Conservation (phyloP, 2,113 vertebrate genomes). For the Pygathrix nemaeus region DNA sequence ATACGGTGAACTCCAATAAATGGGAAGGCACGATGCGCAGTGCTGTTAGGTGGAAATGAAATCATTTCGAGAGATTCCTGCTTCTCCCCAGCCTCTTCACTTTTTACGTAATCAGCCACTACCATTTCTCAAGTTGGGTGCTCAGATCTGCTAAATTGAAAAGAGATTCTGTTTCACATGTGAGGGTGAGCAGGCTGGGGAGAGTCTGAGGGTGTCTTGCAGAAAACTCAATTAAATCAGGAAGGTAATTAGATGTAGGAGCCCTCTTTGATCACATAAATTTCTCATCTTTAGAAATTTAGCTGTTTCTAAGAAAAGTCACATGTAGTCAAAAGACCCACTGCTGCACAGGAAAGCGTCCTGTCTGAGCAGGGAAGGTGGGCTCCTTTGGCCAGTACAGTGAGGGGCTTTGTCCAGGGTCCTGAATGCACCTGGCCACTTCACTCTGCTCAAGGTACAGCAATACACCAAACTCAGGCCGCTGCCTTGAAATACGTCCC, state of each 20-base stretch:
- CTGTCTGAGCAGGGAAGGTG: rapidly evolving
- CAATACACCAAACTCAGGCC: rapidly evolving
- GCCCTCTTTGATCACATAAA: neutral
- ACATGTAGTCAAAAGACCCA: neutral
- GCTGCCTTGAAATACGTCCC: rapidly evolving
- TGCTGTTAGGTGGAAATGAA: slow-evolving; percentile 57
- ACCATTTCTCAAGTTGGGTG: slow-evolving; percentile 57
- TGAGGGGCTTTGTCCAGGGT: slow-evolving; percentile 18
- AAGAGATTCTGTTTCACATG: neutral
- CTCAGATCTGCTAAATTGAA: slow-evolving; percentile 65
- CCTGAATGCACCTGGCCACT: rapidly evolving
- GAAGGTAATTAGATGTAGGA: slow-evolving; percentile 52
- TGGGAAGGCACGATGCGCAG: slow-evolving; percentile 38
- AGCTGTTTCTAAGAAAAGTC: slow-evolving; percentile 4
- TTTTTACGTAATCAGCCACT: slow-evolving; percentile 58
- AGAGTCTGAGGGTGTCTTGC: neutral
- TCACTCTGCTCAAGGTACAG: rapidly evolving
- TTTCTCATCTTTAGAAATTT: slow-evolving; percentile 49
- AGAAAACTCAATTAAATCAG: slow-evolving; percentile 55
- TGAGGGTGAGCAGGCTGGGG: slow-evolving; percentile 30
- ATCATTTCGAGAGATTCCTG: slow-evolving; percentile 56
- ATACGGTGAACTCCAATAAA: slow-evolving; percentile 51
- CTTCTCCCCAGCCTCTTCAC: slow-evolving; percentile 47
- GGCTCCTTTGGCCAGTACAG: rapidly evolving
- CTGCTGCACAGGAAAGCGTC: neutral